Percentiles rank a stretch among this genome's conserved stretches.
Evolutionary conservation across 2,113 vertebrate species (phyloP).

Genomic region (Osmerus mordax): DNA sequence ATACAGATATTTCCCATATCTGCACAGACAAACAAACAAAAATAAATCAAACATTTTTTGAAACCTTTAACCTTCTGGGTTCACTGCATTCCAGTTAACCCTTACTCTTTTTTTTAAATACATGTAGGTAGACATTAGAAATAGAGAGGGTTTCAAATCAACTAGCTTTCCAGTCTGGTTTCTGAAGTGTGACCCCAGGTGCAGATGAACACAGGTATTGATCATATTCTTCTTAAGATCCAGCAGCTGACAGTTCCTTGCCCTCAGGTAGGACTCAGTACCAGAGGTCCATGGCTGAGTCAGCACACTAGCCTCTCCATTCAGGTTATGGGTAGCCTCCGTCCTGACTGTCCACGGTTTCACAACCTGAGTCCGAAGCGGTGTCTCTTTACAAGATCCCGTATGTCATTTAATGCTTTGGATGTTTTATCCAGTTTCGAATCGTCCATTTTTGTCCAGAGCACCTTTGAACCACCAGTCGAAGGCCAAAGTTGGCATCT

Average conservation of each 20-base stretch:
- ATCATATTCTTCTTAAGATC: constrained; percentile 54
- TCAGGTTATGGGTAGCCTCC: constrained; percentile 11
- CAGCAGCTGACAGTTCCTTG: constrained; percentile 34
- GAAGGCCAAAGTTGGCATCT: constrained; percentile 94
- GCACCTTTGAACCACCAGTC: constrained; percentile 92
- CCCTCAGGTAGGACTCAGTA: constrained; percentile 38
- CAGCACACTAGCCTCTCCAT: constrained; percentile 13
- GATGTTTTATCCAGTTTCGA: constrained; percentile 92
- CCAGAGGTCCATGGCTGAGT: constrained; percentile 3
- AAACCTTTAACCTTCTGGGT: constrained; percentile 15
- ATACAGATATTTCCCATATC: too few species aligned
- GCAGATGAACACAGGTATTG: constrained; percentile 36
- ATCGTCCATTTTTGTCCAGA: constrained; percentile 99
- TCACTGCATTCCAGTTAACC: constrained; percentile 22
- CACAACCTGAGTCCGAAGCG: constrained; percentile 38
- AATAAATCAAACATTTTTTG: constrained; percentile 38
- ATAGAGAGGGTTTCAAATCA: constrained; percentile 42
- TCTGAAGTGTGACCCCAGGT: constrained; percentile 22
- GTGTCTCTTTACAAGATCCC: constrained; percentile 29
- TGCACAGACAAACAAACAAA: constrained; percentile 13
- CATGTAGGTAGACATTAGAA: constrained; percentile 45
- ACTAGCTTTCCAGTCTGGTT: constrained; percentile 26
- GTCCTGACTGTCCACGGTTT: constrained; percentile 19
- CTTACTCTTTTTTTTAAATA: constrained; percentile 34
- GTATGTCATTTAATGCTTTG: constrained; percentile 76